Evolutionary conservation across 2,888 invertebrate species (phyloP).

Genomic region (Altica lythri): DNA sequence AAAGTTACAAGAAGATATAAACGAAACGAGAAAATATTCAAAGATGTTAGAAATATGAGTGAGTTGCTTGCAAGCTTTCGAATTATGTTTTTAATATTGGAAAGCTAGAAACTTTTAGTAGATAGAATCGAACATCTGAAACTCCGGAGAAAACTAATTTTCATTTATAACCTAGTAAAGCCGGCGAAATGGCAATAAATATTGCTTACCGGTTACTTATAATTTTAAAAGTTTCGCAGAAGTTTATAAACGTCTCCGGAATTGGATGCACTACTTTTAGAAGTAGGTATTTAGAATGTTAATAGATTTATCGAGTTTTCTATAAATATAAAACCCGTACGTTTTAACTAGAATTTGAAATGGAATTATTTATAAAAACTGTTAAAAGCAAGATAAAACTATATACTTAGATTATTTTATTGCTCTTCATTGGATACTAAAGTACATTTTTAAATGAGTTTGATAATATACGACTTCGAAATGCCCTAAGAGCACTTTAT

Average conservation of each 20-base stretch:
- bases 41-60: neutral
- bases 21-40: neutral
- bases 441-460: no score
- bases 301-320: no score
- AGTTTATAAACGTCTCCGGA: neutral
- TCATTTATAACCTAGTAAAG: constrained; percentile 5
- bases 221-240: constrained; percentile 7
- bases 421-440: no score
- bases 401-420: no score
- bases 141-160: constrained; percentile 9
- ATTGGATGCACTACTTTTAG: neutral
- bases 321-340: no score
- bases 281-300: neutral
- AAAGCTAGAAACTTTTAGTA: neutral
- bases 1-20: no score
- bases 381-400: no score
- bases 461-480: no score
- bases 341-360: no score
- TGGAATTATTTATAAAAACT: no score
- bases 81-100: constrained; percentile 9
- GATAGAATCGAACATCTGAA: constrained; percentile 4
- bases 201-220: constrained; percentile 3
- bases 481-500: no score
- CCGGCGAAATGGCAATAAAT: constrained; percentile 1
- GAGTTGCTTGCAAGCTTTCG: neutral